phyloP scores from a whole-genome alignment of 2,797 vertebrate genomes.

The Sciurus vulgaris region DNA sequence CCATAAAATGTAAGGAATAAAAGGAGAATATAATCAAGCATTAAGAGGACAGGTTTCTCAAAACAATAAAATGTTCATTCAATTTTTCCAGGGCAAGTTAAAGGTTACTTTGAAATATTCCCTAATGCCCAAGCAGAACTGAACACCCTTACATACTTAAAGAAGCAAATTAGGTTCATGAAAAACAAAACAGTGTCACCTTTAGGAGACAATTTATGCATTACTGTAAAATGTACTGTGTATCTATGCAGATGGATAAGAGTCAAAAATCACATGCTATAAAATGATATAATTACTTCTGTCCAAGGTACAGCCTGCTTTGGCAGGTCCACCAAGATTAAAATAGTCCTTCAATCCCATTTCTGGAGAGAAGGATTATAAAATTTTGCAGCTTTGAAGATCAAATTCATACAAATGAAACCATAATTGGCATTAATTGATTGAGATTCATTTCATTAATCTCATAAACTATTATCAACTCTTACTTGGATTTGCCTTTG shows the following conservation, averaged over 20 bases:
- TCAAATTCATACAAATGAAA: conserved; percentile 70
- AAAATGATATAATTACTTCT: neutral
- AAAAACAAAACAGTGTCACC: neutral
- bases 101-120: neutral
- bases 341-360: neutral
- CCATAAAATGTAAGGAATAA: neutral
- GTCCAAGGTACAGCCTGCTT: neutral
- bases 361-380: conserved; percentile 61
- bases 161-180: neutral
- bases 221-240: neutral
- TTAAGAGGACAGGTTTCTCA: neutral
- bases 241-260: neutral
- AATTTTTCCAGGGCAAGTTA: neutral
- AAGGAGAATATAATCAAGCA: neutral
- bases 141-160: neutral
- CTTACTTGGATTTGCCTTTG: conserved; percentile 55
- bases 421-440: conserved; percentile 67
- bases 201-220: neutral
- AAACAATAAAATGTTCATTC: neutral
- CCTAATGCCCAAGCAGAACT: neutral
- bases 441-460: conserved; percentile 74
- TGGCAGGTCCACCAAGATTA: conserved; percentile 16
- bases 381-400: conserved; percentile 76
- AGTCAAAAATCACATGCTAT: neutral
- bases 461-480: conserved; percentile 69